phyloP scores from a whole-genome alignment of 1,140 invertebrate species.

The Drosophila insularis region DNA sequence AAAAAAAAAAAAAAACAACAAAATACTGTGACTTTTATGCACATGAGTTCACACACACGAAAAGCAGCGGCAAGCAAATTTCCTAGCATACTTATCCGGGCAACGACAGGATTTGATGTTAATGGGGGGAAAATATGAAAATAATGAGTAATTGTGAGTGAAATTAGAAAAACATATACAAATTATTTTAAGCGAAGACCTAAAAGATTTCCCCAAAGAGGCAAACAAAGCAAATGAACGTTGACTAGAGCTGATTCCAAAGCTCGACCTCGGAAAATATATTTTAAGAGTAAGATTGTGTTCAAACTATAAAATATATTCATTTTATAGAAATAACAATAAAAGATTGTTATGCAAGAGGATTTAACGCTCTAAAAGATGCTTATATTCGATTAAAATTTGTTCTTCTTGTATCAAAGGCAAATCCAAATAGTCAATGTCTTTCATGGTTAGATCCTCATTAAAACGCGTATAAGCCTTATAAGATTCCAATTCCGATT shows the following conservation, averaged over 20 bases:
- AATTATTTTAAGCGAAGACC: neutral
- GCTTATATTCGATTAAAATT: conserved; percentile 85
- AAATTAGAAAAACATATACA: neutral
- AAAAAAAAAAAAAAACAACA: conserved; percentile 20
- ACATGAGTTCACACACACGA: conserved; percentile 62
- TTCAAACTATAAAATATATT: neutral
- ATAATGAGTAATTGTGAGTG: conserved; percentile 35
- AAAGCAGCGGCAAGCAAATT: conserved; percentile 38
- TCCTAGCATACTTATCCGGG: conserved; percentile 58
- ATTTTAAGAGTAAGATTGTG: neutral
- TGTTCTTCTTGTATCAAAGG: conserved; percentile 85
- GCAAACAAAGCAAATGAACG: no score
- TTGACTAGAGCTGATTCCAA: no score
- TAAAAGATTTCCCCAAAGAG: neutral
- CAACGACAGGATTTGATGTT: conserved; percentile 1
- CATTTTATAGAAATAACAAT: no score
- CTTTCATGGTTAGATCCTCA: conserved; percentile 84
- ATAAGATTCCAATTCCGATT: conserved; percentile 51
- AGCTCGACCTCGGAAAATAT: no score
- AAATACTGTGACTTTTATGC: conserved; percentile 59
- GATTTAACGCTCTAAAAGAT: conserved; percentile 82
- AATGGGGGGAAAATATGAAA: neutral
- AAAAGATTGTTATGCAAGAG: no score
- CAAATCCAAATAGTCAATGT: conserved; percentile 86
- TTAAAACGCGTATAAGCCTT: conserved; percentile 84